Evolutionary conservation across 2,113 vertebrate species (phyloP).

Genomic region (Turnix velox): DNA sequence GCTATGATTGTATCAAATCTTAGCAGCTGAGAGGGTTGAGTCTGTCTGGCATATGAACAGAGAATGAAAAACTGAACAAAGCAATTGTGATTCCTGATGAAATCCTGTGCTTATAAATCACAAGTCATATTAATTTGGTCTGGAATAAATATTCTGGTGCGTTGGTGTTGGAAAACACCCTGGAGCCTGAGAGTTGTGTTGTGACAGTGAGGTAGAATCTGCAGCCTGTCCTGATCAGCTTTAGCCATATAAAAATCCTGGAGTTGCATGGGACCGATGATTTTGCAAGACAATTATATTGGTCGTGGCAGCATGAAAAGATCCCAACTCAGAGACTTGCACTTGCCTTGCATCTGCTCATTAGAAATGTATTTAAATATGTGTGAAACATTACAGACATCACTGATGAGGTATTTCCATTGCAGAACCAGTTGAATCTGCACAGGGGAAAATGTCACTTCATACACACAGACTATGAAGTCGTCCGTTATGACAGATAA

Average conservation of each 20-base stretch:
- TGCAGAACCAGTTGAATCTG: not conserved
- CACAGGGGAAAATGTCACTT: not conserved
- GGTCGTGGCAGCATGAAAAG: not conserved
- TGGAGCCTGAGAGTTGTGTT: not conserved
- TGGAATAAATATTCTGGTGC: not conserved
- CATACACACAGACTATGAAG: fast-evolving
- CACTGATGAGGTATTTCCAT: not conserved
- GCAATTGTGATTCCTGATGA: not conserved
- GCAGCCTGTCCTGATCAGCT: not conserved
- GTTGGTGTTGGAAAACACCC: not conserved
- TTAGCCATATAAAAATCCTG: not conserved
- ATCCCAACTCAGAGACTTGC: not conserved
- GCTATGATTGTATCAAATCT: slow-evolving; percentile 3
- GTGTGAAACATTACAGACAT: not conserved
- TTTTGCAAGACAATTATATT: not conserved
- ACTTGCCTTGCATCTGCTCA: not conserved
- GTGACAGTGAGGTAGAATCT: not conserved
- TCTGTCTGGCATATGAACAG: not conserved
- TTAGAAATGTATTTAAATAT: not conserved
- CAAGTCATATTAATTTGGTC: not conserved
- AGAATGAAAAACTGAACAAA: not conserved
- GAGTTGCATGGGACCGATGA: not conserved
- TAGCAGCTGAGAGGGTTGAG: not conserved
- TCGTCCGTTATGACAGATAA: not conserved
- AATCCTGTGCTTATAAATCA: not conserved